Base-by-base conservation (phyloP, 2,797 vertebrate genomes). In the Babyrousa celebensis region DNA sequence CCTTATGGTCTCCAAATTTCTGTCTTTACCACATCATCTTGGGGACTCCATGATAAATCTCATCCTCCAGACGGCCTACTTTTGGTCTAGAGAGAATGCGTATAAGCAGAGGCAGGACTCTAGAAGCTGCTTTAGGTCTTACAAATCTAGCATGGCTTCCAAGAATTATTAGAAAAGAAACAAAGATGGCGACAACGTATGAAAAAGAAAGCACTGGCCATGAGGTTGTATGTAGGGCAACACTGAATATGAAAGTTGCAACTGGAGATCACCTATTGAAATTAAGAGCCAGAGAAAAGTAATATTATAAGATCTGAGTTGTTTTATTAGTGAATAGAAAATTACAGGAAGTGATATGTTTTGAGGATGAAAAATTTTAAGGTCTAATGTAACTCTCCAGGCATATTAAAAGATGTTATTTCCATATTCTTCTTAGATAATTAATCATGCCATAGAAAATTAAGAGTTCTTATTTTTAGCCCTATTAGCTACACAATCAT, bases 391-490 rank as follows among this genome's bases (percentile, higher is more conserved):
- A 98, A 98, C 91, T 83, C 85, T 97, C 78, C 15, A 83, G 32
- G 89, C 94, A 98, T 98, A 97, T 97, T 75, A 97, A 97, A 96
- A 96, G 88, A 97, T 89, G 89, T 97, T 97, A 98, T 98, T 98
- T 98, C 98, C 95, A 98, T 98, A 97, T 93, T 97, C 79, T 97
- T 97, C 85, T 98, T 97, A 89, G 94, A 93, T 98, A 98, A 98
- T 98, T 98, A 98, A 97, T 98, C 98, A 98, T 75, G 92, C 86
- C 85, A 89, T 85, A 98, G 97, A 94, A 98, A 98, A 98, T 97
- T 62, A 97, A 96, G 96, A 98, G 96, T 96, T 98, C 96, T 98
- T 98, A 98, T 98, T 98, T 98, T 98, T 99, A 98, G 98, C 92
- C 77, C 95, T 98, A 97, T 98, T 98, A 98, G 97, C 95, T 96